Percentiles rank a stretch among this genome's conserved stretches.
These are phyloP conservation scores for Eubucco bourcierii DNA, from an alignment of 2,113 vertebrate genomes.

Conservation along the genomic window DNA sequence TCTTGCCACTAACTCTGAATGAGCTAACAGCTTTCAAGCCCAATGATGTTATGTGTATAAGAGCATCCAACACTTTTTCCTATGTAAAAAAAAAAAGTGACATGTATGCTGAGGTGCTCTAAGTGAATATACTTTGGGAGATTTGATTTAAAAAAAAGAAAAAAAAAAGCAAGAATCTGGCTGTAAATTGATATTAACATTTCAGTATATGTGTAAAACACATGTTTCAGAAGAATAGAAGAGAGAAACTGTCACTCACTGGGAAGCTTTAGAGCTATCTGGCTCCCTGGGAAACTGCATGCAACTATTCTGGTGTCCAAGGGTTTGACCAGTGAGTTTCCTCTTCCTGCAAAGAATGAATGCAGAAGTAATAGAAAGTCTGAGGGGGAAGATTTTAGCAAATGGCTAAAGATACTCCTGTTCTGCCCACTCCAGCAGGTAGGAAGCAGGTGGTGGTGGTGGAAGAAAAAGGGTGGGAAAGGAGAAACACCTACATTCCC, in stretches of 20 bases:
- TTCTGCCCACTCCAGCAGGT: slow-evolving; percentile 50
- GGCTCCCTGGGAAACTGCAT: slow-evolving; percentile 72
- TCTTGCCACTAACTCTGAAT: slow-evolving; percentile 54
- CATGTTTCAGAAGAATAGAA: slow-evolving; percentile 69
- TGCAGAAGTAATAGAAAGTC: slow-evolving; percentile 67
- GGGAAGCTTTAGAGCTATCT: slow-evolving; percentile 71
- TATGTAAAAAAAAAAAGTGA: slow-evolving; percentile 31
- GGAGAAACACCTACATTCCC: background rate
- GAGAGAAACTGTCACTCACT: slow-evolving; percentile 73
- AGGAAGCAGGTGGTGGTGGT: slow-evolving; percentile 23
- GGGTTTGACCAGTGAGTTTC: slow-evolving; percentile 71
- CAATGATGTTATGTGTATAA: slow-evolving; percentile 47
- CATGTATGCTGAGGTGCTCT: slow-evolving; percentile 64
- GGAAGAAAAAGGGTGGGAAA: slow-evolving; percentile 16
- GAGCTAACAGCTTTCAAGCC: slow-evolving; percentile 56
- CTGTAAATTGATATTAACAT: slow-evolving; percentile 68
- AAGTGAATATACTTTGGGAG: slow-evolving; percentile 33
- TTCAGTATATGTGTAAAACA: slow-evolving; percentile 70
- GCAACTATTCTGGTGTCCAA: slow-evolving; percentile 72
- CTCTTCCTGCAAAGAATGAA: slow-evolving; percentile 71
- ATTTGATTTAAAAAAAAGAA: background rate
- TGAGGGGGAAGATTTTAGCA: slow-evolving; percentile 62
- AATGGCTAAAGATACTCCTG: slow-evolving; percentile 53
- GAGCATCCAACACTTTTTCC: slow-evolving; percentile 69
- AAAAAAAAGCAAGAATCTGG: slow-evolving; percentile 18